A percentile compares a stretch with the other conserved stretches of the same genome.
phyloP scores from a whole-genome alignment of 2,113 vertebrate genomes.

The Coracopsis vasa region DNA sequence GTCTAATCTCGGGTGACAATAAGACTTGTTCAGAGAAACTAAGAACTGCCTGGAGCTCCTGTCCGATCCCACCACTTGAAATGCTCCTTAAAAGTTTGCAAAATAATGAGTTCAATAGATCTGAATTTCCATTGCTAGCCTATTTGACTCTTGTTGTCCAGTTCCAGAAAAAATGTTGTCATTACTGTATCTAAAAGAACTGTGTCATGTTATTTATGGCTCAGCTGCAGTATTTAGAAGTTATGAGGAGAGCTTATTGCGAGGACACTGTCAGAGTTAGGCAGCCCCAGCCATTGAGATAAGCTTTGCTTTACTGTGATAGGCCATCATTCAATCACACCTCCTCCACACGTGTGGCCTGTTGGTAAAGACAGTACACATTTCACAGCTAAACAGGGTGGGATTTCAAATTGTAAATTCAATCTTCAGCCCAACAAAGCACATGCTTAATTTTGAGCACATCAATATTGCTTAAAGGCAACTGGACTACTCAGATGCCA shows the following conservation, averaged over 20 bases:
- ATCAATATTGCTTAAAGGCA: neutral
- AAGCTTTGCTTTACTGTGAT: neutral
- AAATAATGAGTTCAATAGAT: neutral
- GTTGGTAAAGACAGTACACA: neutral
- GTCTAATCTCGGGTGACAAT: neutral
- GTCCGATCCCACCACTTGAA: neutral
- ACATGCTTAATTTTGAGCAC: neutral
- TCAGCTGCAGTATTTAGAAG: neutral
- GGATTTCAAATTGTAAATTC: neutral
- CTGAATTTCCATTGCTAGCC: neutral
- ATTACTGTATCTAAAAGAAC: neutral
- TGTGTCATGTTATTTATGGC: neutral
- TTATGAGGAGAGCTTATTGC: neutral
- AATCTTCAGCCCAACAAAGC: neutral
- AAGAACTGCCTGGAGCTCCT: neutral
- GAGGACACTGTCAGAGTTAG: neutral
- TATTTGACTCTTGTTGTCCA: neutral
- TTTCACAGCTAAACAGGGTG: neutral
- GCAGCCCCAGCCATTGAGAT: neutral
- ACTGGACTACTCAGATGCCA: neutral
- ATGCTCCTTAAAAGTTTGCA: neutral
- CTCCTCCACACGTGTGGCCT: accelerated
- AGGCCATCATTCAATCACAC: neutral
- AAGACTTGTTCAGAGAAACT: neutral
- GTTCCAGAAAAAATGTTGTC: neutral